These are phyloP conservation scores for Cremastinae sp. DNA, from an alignment of 2,888 invertebrate genomes.

Conservation along the genomic window DNA sequence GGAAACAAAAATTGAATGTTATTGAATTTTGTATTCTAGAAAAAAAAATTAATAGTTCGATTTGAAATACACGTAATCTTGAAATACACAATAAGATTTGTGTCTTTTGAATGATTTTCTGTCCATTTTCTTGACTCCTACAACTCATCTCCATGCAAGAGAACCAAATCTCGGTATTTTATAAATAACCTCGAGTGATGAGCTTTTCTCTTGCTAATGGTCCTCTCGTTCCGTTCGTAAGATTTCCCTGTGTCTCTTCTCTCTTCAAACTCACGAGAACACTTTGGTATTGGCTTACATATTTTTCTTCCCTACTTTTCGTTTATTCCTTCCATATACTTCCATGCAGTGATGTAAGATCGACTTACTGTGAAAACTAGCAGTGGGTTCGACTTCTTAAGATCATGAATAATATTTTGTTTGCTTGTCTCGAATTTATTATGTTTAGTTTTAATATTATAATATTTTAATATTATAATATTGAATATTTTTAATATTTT, in stretches of 20 bases:
- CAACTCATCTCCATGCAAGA: constrained; percentile 4
- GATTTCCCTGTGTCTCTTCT: neutral
- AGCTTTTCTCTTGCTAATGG: constrained; percentile 36
- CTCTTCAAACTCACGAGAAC: constrained; percentile 27
- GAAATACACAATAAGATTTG: too few species aligned
- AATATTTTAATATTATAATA: too few species aligned
- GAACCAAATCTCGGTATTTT: constrained; percentile 39
- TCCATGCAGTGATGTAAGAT: constrained; percentile 17
- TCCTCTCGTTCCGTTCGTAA: constrained; percentile 22
- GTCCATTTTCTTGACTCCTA: constrained; percentile 26
- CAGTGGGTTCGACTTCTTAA: neutral
- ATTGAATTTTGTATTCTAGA: too few species aligned
- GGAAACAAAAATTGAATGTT: too few species aligned
- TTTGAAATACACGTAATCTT: too few species aligned
- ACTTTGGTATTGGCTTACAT: constrained; percentile 21
- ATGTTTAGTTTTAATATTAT: too few species aligned
- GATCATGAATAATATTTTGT: constrained; percentile 8
- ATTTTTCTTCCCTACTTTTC: constrained; percentile 14
- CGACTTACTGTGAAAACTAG: constrained; percentile 13
- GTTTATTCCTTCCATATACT: neutral
- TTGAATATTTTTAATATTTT: too few species aligned
- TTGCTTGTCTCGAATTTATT: too few species aligned
- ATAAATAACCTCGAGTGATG: constrained; percentile 54
- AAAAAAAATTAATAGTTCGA: too few species aligned
- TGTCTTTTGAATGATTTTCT: constrained; percentile 7